Base-by-base conservation (phyloP, 2,888 invertebrate genomes). In the Esperia sulphurella region DNA sequence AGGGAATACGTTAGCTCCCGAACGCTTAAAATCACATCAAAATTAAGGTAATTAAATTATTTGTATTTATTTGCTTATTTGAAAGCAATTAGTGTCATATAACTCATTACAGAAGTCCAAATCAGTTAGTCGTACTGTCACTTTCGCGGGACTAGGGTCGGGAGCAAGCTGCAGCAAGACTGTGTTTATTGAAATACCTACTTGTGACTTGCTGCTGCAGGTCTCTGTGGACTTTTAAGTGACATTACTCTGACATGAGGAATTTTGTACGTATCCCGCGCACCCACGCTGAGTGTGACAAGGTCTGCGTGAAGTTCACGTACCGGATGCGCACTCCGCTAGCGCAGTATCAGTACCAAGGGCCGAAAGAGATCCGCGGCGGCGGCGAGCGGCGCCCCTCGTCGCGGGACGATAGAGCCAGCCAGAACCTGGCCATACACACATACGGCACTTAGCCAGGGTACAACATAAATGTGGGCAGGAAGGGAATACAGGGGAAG, bases 341-440 rank as follows among this genome's bases (percentile, higher is more conserved):
- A 21, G 21, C 62, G 57, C 52, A 55, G 31, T 50, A 52, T 84
- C 81, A 88, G 79, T 84, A 81, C 88, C 88, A 89, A 68, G 88
- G 88, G 81, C 88, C 88, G 88, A 89, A 89, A 86, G 88, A 88
- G 86, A 88, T 87, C 71, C 81, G 71, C 52, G 86, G 79, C 58
- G 88, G 86, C 60, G 86, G 83, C 56, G 84, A 79, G 45, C 81
- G 71, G 28, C 84, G 77, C 14, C 79, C 79, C 43, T 63, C 67
- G 53, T 67, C 65, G 43, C 83, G 80, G 47, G 79, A 71, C 54
- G 77, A 68, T 73, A 82, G 67, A 79, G 79, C 84, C 80, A 88
- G 63, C 71, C 80, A 71, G 72, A 87, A 87, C 78, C 88, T 88
- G 68, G 61, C 58, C 74, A 6, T n/a, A 9, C 33, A 13, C 13